Evolutionary conservation across 2,888 invertebrate genomes (phyloP), one percentile per base, ranked within the genome.

Genomic region (Platycnemis pennipes): DNA sequence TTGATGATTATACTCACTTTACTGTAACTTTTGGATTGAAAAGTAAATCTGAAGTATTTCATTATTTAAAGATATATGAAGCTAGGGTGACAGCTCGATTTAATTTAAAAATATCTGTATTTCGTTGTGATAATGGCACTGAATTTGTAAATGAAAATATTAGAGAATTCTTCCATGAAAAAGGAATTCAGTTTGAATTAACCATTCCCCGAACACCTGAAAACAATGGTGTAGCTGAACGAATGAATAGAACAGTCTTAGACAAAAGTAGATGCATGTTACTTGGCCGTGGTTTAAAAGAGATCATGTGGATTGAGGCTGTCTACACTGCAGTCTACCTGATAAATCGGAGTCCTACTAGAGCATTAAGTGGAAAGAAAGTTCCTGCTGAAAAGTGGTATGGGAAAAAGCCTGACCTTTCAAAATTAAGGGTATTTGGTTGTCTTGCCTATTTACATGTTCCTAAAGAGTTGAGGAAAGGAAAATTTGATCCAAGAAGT

Each of bases 301-400:
- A 45, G 26, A 46, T n/a, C 26, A n/a, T 88, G 44, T 88, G 88
- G 88, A n/a, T 44, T 88, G 45, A 88, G 46, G 88, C 88, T 26
- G 46, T 88, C n/a, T 88, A n/a, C 19, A 46, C 88, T 13, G 45
- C 88, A 45, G 88, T 46, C n/a, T 88, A 88, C n/a, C 46, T 46
- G 46, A 88, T 88, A 19, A 45, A 88, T 26, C 44, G 88, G 45
- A 88, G 45, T 88, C 46, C 88, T 46, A 88, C 45, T 45, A 88
- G 46, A n/a, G 88, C 46, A n/a, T n/a, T 88, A 44, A 44, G 45
- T 46, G 88, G n/a, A 46, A 88, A 42, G n/a, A 22, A 56, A 56
- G 88, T 88, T 45, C 46, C 88, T 26, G 88, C 88, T 88, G 88
- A 46, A 88, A n/a, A 46, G 46, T 88, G 88, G 88, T 88, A 88